These are phyloP conservation scores for Protobothrops flavoviridis DNA, from an alignment of 2,113 vertebrate species.

Conservation along the genomic window DNA sequence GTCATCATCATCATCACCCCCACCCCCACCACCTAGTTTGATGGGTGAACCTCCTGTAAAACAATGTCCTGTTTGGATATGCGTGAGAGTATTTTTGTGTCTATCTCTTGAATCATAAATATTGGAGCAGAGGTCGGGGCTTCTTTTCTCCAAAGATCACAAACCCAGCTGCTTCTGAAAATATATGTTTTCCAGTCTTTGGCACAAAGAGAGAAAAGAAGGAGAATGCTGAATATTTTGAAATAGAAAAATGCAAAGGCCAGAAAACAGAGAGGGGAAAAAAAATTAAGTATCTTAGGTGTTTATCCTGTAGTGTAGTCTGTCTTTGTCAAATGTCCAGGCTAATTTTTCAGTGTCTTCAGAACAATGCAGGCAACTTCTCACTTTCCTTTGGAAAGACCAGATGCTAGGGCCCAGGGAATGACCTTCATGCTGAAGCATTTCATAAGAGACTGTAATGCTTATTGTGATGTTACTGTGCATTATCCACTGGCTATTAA, in stretches of 20 bases:
- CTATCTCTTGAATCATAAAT: background rate
- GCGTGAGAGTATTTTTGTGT: background rate
- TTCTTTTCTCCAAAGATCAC: accelerated
- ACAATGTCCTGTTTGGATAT: background rate
- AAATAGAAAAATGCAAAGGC: background rate
- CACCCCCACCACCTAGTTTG: too few relatives aligned
- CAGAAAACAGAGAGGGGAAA: background rate
- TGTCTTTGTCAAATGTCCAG: constrained; percentile 56
- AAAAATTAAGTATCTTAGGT: background rate
- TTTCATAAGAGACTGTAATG: constrained; percentile 30
- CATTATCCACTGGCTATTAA: constrained; percentile 51
- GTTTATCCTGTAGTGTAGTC: constrained; percentile 27
- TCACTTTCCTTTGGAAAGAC: constrained; percentile 30
- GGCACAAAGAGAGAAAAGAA: background rate
- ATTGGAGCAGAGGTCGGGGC: accelerated
- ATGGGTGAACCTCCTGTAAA: background rate
- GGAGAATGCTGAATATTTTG: background rate
- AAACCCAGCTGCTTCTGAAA: background rate
- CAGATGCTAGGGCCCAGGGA: background rate
- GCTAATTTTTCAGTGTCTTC: constrained; percentile 57
- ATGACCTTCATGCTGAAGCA: constrained; percentile 43
- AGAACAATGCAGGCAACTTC: constrained; percentile 31
- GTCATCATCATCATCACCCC: too few relatives aligned
- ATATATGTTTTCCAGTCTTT: background rate
- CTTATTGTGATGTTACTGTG: constrained; percentile 55